These are phyloP conservation scores for Actenoides hombroni DNA, from an alignment of 2,113 vertebrate species.

Conservation along the genomic window DNA sequence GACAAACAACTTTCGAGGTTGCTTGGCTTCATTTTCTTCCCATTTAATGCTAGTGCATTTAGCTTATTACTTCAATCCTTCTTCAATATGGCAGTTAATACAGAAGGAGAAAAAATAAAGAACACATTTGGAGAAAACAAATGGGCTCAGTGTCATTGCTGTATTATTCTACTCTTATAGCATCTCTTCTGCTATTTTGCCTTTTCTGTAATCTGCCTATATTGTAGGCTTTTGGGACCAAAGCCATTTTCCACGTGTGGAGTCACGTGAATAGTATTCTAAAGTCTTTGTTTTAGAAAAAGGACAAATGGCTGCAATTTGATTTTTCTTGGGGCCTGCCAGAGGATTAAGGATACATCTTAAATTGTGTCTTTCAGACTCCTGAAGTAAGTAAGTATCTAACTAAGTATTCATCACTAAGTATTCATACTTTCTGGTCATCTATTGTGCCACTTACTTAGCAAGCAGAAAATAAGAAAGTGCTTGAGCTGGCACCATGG, in stretches of 20 bases:
- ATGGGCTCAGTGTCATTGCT: neutral
- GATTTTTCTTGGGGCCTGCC: neutral
- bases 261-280: neutral
- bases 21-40: neutral
- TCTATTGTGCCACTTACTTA: fast-evolving
- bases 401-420: neutral
- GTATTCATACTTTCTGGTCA: neutral
- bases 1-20: neutral
- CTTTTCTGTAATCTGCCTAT: neutral
- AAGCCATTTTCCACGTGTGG: neutral
- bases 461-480: neutral
- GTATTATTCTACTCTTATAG: neutral
- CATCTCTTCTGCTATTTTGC: neutral
- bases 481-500: constrained; percentile 13
- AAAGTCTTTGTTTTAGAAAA: neutral
- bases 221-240: neutral
- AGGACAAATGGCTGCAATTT: neutral
- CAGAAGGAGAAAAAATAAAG: neutral
- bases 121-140: neutral
- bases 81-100: neutral
- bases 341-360: neutral
- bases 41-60: neutral
- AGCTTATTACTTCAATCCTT: neutral
- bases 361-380: neutral
- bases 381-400: too few species aligned